Conservation (phyloP, 2,888 invertebrate species). For the Metacarcinus magister region DNA sequence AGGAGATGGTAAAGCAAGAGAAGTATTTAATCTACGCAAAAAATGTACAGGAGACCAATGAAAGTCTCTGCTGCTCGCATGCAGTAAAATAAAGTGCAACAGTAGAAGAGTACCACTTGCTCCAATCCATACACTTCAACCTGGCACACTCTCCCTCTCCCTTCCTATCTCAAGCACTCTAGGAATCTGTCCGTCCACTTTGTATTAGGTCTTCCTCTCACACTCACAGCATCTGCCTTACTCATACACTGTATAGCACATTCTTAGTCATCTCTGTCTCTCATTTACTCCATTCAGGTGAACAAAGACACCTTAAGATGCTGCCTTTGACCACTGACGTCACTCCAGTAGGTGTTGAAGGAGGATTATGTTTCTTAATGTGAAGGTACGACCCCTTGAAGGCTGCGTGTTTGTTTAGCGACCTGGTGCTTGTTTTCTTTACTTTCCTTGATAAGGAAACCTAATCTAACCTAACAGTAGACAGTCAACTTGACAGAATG, state of each 20-base stretch:
- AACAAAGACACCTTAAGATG: too few relatives aligned
- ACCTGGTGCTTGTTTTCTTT: too few relatives aligned
- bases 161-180: background rate
- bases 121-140: background rate
- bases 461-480: too few relatives aligned
- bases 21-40: background rate
- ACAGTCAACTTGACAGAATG: too few relatives aligned
- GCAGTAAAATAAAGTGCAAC: background rate
- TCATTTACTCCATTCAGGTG: background rate
- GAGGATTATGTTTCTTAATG: too few relatives aligned
- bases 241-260: background rate
- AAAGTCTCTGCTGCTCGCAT: background rate
- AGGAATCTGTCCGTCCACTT: background rate
- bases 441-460: too few relatives aligned
- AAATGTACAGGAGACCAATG: background rate
- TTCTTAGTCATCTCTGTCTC: background rate
- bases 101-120: background rate
- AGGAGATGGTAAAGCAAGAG: background rate
- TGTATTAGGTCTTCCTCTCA: background rate
- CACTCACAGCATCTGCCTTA: background rate
- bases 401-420: too few relatives aligned
- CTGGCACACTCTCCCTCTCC: background rate
- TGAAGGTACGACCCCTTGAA: too few relatives aligned
- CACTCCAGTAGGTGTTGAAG: too few relatives aligned
- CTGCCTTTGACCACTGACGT: too few relatives aligned